Base-by-base conservation (phyloP, 2,113 vertebrate genomes). In the Carassius gibelio region DNA sequence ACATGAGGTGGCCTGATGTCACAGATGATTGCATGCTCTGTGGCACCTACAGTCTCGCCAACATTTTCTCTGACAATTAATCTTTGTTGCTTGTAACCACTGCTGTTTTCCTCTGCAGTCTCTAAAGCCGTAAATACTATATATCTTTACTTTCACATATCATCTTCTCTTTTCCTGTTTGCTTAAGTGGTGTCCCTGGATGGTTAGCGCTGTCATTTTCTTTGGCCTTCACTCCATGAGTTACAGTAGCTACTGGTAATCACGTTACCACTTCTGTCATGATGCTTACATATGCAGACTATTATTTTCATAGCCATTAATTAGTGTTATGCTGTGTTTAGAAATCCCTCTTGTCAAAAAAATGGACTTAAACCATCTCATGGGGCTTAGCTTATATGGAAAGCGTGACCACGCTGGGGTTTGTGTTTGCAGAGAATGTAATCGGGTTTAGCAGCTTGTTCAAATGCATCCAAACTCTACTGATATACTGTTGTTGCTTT, bases 211-310 rank as follows among this genome's bases (percentile, higher is more conserved):
- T 87, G 87, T 83, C 59, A 80, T 84, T 89, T 91, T 81, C 75
- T 86, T 77, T 88, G 79, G 85, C 72, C 45, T 76, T 86, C 84
- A 75, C 59, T 79, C 74, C 89, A 93, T 92, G 86, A 88, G 84
- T 81, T 89, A 30, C 1, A 30, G 30, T 30, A 88, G 84, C 90
- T 87, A 81, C 86, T 66, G 26, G 86, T 92, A 93, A 94, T 93
- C 85, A 87, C 3, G 69, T 94, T 93, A 91, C 87, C 85, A 85
- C 64, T 86, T 90, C 88, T 82, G 59, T 87, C 90, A 89, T 88
- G 86, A 30, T 87, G 77, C 89, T 89, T 75, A 75, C 87, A 90
- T 75, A 78, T 80, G 90, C 92, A 94, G 92, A 85, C 78, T 84
- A 91, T 94, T 88, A 91, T 88, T 91, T 89, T 84, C 52, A 64